A percentile compares a stretch with the other conserved stretches of the same genome.
These are phyloP conservation scores for Pterophyllum scalare DNA, from an alignment of 2,113 vertebrate genomes.

Conservation along the genomic window DNA sequence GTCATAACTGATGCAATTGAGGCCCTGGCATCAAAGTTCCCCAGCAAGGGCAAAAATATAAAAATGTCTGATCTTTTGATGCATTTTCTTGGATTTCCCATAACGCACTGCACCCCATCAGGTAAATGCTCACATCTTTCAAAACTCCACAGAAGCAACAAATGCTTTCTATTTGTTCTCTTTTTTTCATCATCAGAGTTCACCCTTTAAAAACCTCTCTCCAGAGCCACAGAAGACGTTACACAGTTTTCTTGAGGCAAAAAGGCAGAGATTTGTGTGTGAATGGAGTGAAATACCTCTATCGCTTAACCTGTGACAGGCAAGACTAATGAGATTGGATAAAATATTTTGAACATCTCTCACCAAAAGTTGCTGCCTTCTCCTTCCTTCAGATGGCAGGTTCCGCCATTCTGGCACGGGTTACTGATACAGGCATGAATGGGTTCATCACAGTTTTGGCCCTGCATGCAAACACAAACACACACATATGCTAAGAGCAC, in stretches of 20 bases:
- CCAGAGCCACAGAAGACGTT: neutral
- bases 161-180: neutral
- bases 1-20: neutral
- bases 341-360: slow-evolving; percentile 38
- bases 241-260: neutral
- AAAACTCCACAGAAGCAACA: neutral
- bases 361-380: slow-evolving; percentile 94
- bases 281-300: neutral
- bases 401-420: slow-evolving; percentile 92
- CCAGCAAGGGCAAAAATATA: neutral
- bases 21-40: neutral
- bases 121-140: neutral
- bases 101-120: neutral
- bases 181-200: slow-evolving; percentile 1
- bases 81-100: slow-evolving; percentile 8
- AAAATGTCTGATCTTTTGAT: neutral
- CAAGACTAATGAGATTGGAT: neutral
- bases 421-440: slow-evolving; percentile 96
- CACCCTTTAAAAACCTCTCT: neutral
- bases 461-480: slow-evolving; percentile 76
- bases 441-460: slow-evolving; percentile 93
- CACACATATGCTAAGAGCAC: neutral
- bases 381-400: slow-evolving; percentile 95
- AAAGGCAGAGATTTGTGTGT: neutral
- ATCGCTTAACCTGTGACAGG: neutral